Evolutionary conservation across 1,140 invertebrate species (phyloP).

Genomic region (Littorina saxatilis): DNA sequence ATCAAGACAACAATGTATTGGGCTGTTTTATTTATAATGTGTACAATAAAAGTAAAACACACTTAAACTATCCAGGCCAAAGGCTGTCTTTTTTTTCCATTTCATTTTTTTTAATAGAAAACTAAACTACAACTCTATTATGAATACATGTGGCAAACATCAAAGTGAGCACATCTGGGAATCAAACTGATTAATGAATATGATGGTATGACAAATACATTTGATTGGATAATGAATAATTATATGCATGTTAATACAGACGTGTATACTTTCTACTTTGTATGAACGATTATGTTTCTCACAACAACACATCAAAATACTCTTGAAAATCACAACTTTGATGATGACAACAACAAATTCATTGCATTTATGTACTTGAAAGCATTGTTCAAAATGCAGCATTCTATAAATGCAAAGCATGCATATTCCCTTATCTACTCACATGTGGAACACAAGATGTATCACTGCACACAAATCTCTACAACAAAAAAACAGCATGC

Average conservation of each 20-base stretch:
- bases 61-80: no score
- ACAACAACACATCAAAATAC: not conserved
- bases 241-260: not conserved
- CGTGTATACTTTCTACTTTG: no score
- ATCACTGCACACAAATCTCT: not conserved
- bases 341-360: not conserved
- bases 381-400: not conserved
- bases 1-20: no score
- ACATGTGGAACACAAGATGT: no score
- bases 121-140: no score
- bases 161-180: not conserved
- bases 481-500: not conserved
- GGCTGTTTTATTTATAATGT: no score
- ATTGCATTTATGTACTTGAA: not conserved
- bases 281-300: not conserved
- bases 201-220: not conserved
- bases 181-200: not conserved
- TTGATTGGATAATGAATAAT: not conserved
- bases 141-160: not conserved
- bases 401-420: not conserved
- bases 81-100: no score
- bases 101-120: no score
- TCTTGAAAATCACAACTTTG: constrained; percentile 17
- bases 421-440: no score
- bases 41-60: no score